Evolutionary conservation across 2,113 vertebrate species (phyloP).

Genomic region (Gallinago jamesoni): DNA sequence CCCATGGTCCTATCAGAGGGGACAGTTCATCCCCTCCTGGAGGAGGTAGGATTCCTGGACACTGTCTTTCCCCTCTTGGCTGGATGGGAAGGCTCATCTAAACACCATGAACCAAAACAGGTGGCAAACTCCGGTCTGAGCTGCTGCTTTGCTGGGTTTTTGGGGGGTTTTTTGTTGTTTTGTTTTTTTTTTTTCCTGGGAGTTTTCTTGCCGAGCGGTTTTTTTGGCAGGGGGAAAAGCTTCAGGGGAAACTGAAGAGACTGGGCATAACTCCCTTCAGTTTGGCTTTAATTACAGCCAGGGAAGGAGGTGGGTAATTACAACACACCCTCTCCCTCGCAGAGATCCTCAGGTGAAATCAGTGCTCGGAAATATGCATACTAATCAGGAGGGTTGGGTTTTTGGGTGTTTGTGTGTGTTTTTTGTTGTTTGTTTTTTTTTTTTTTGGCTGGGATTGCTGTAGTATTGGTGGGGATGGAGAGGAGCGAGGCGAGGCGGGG

Average conservation of each 20-base stretch:
- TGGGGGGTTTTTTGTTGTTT: no score
- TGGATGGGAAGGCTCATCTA: neutral
- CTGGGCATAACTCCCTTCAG: conserved; percentile 61
- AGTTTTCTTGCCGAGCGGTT: neutral
- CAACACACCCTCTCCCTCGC: conserved; percentile 37
- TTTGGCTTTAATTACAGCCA: conserved; percentile 72
- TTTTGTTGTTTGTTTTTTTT: no score
- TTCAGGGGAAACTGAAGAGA: conserved; percentile 45
- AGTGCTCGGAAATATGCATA: conserved; percentile 22
- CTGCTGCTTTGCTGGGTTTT: neutral
- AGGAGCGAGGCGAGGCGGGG: neutral
- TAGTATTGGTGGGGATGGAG: conserved; percentile 2
- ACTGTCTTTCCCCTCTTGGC: neutral
- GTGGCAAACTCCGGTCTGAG: conserved; percentile 3
- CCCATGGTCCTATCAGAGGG: neutral
- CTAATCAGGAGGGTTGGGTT: conserved; percentile 2
- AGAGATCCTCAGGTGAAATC: conserved; percentile 47
- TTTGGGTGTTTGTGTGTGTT: no score
- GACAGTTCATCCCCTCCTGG: neutral
- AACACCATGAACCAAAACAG: neutral
- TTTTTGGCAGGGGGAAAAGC: conserved; percentile 50
- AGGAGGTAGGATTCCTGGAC: neutral
- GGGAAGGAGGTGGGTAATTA: conserved; percentile 54
- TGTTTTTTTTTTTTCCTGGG: neutral
- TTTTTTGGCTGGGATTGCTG: conserved; percentile 1